phyloP scores from a whole-genome alignment of 2,113 vertebrate species.

The Festucalex cinctus region DNA sequence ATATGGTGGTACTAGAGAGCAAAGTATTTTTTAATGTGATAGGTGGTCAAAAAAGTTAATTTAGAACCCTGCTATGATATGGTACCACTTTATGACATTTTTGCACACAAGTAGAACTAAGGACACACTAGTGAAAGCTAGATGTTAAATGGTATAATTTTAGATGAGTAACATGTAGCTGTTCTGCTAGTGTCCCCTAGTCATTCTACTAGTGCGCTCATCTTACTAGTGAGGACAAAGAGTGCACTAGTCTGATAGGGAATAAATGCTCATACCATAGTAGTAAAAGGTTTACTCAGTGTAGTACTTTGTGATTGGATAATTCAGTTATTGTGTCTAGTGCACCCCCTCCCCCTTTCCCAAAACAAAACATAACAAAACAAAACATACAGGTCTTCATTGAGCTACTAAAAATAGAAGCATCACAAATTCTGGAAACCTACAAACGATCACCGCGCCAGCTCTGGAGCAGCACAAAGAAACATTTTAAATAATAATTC shows the following conservation, averaged over 20 bases:
- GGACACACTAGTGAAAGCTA: neutral
- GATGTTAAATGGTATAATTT: neutral
- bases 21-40: too few relatives aligned
- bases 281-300: neutral
- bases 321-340: conserved; percentile 8
- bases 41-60: too few relatives aligned
- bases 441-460: neutral
- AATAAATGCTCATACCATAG: neutral
- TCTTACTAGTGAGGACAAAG: neutral
- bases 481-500: conserved; percentile 8
- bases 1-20: too few relatives aligned
- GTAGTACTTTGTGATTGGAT: neutral
- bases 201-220: neutral
- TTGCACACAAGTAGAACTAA: neutral
- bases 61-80: too few relatives aligned
- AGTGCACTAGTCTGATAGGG: neutral
- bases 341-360: neutral
- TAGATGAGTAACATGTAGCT: neutral
- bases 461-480: conserved; percentile 4
- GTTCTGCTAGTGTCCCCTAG: neutral
- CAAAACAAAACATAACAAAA: neutral
- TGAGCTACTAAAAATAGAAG: neutral
- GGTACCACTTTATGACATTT: too few relatives aligned
- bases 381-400: neutral
- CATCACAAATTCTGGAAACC: neutral